Base-by-base conservation (phyloP, 2,113 vertebrate species). In the Craseonycteris thonglongyai region DNA sequence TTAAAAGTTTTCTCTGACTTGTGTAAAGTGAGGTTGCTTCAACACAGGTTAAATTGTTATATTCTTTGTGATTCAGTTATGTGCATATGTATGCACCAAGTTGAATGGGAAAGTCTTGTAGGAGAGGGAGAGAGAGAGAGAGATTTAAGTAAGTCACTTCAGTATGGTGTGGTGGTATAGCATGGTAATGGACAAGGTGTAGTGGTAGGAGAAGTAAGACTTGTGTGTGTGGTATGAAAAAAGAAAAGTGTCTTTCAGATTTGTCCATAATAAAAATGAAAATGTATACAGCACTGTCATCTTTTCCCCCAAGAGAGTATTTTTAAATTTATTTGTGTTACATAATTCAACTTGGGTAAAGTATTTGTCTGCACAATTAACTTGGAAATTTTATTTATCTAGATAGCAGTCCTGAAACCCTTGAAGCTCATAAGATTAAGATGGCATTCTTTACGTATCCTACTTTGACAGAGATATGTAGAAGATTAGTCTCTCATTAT, bases 391-490 rank as follows among this genome's bases (percentile, higher is more conserved):
- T 93, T 86, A 78, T 96, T 95, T 75, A 98, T 98, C 84, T 98
- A 99, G 99, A 99, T 95, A 99, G 99, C 97, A 99, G 99, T 95
- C 99, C 99, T 72, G 99, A 99, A 98, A 99, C 98, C 97, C 98
- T 99, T 96, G 99, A 99, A 98, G 99, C 99, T 78, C 99, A 99
- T 98, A 99, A 99, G 96, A 99, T 99, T 97, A 99, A 99, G 98
- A 98, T 99, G 1, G 98, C 98, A 0, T 99, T 99, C 97, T 99
- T 99, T 98, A 99, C 99, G 14, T 99, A 99, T 95, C 98, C 99
- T 61, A 99, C 99, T 6, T 98, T 99, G 97, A 99, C 97, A 6
- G 99, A 99, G 97, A 99, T 99, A 61, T 99, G 99, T 95, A 98
- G 99, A 79, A 98, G 99, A 96, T 98, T 99, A 54, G 99, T 99